Percentiles rank a stretch among this genome's conserved stretches.
Conservation (phyloP, 1,140 invertebrate genomes). For the Drosophila sucinea region DNA sequence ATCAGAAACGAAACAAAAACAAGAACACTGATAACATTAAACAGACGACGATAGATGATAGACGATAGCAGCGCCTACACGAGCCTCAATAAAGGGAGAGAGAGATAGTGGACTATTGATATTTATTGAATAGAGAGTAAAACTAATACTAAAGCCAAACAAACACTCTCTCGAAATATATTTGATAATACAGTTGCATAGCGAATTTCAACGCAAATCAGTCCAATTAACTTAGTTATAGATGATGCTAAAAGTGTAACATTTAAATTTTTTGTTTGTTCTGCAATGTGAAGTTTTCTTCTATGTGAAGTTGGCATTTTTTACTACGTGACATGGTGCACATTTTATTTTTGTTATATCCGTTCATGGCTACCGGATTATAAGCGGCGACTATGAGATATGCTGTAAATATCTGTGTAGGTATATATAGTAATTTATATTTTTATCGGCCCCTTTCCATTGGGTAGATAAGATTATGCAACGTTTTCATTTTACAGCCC, state of each 20-base stretch:
- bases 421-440: slow-evolving; percentile 1
- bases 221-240: too few relatives aligned
- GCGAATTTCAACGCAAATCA: too few relatives aligned
- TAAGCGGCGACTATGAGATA: background rate
- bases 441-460: slow-evolving; percentile 7
- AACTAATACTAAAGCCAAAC: too few relatives aligned
- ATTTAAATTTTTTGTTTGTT: background rate
- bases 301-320: background rate
- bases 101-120: background rate
- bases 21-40: slow-evolving; percentile 27
- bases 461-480: slow-evolving; percentile 44
- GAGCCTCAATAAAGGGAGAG: background rate
- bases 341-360: background rate
- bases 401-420: background rate
- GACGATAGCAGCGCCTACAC: background rate
- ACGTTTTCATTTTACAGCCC: slow-evolving; percentile 20
- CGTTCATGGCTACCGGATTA: background rate
- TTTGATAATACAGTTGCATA: too few relatives aligned
- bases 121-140: background rate
- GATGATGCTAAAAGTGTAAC: too few relatives aligned
- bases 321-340: slow-evolving; percentile 8
- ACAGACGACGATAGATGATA: background rate
- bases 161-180: too few relatives aligned
- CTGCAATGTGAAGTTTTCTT: background rate
- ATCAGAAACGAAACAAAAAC: background rate